Percentiles rank a stretch among this genome's conserved stretches.
These are phyloP conservation scores for Thripadectes ignobilis DNA, from an alignment of 2,797 vertebrate species.

Conservation along the genomic window DNA sequence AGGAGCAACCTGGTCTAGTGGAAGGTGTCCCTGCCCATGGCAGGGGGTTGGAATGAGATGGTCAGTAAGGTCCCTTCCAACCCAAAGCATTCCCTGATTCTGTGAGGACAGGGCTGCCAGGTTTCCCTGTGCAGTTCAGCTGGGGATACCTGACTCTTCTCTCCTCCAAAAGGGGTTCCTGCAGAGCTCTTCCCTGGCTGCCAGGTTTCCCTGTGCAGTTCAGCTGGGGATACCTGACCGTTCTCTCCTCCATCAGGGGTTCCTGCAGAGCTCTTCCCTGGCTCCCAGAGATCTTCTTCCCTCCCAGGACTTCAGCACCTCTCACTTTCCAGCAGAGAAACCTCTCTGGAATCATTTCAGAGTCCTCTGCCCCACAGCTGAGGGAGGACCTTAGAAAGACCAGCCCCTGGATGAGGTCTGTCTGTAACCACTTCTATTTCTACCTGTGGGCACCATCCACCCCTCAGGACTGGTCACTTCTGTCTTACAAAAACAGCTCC, in stretches of 20 bases:
- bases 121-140: accelerated
- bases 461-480: background rate
- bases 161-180: background rate
- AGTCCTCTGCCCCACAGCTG: background rate
- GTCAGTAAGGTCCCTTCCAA: background rate
- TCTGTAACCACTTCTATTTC: background rate
- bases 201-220: background rate
- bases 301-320: background rate
- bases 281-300: background rate
- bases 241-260: background rate
- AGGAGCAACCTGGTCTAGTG: background rate
- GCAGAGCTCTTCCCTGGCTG: background rate
- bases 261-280: background rate
- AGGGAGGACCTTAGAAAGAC: background rate
- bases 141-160: background rate
- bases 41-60: background rate
- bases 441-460: background rate
- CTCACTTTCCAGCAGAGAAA: background rate
- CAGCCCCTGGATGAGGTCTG: background rate
- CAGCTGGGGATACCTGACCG: background rate
- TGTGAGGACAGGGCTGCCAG: background rate
- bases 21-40: background rate
- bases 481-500: background rate
- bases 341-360: background rate
- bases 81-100: background rate